These are phyloP conservation scores for Hydropotes inermis DNA, from an alignment of 2,113 vertebrate species.

Conservation along the genomic window DNA sequence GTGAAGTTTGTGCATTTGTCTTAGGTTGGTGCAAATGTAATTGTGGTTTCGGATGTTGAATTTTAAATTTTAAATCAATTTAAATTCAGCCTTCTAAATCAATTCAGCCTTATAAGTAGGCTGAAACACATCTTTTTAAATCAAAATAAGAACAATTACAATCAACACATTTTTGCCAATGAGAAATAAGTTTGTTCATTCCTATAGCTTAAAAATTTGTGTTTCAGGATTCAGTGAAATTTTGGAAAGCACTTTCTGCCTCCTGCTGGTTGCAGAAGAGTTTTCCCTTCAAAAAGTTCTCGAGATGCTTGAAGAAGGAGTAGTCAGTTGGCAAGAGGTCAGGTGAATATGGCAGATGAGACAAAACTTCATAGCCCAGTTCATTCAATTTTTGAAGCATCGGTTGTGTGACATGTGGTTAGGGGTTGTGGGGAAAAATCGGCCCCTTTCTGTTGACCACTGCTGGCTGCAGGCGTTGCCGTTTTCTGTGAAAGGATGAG, in stretches of 20 bases:
- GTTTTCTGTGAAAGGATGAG: background rate
- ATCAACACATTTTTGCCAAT: background rate
- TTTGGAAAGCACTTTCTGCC: background rate
- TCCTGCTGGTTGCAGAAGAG: background rate
- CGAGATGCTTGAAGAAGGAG: background rate
- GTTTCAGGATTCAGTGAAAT: background rate
- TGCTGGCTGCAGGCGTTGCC: background rate
- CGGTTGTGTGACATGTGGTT: background rate
- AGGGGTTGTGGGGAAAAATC: background rate
- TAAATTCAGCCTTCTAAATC: background rate
- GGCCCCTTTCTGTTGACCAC: background rate
- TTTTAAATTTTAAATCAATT: background rate
- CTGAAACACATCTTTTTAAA: background rate
- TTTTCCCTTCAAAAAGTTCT: background rate
- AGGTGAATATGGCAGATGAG: background rate
- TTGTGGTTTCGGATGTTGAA: background rate
- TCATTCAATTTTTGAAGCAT: background rate
- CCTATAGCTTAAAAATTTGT: background rate
- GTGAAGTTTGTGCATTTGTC: background rate
- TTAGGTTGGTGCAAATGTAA: background rate
- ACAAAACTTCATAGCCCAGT: background rate
- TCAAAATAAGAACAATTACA: background rate
- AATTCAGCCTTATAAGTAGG: background rate
- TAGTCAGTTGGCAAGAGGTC: background rate
- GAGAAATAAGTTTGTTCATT: background rate